Evolutionary conservation across 2,888 invertebrate species (phyloP).

Genomic region (Tinea trinotella): DNA sequence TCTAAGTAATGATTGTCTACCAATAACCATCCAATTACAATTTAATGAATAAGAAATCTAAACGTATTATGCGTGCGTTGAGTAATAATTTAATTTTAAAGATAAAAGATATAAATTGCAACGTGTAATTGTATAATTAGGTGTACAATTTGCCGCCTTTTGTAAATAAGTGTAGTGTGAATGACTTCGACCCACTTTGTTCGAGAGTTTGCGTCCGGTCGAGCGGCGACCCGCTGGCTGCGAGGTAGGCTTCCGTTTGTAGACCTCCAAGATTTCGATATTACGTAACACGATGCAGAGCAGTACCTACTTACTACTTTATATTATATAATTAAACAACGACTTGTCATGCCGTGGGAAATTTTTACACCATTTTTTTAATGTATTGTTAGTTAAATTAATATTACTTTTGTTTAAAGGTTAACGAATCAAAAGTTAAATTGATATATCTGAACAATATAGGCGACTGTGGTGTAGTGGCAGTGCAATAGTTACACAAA

Average conservation of each 20-base stretch:
- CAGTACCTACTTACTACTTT: neutral
- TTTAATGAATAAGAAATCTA: too few species aligned
- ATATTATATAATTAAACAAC: too few species aligned
- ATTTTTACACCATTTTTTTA: too few species aligned
- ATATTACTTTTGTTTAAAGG: too few species aligned
- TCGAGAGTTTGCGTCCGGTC: neutral
- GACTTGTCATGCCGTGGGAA: too few species aligned
- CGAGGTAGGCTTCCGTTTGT: neutral
- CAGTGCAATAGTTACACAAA: too few species aligned
- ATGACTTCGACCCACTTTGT: slow-evolving; percentile 8
- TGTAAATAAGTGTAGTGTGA: neutral
- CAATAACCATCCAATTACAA: too few species aligned
- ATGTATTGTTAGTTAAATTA: too few species aligned
- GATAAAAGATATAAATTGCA: neutral
- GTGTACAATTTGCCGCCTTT: neutral
- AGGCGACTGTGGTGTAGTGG: too few species aligned
- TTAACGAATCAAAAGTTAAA: too few species aligned
- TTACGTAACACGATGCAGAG: neutral
- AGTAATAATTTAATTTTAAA: neutral
- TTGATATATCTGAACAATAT: too few species aligned
- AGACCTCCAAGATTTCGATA: neutral
- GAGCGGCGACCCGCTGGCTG: slow-evolving; percentile 15
- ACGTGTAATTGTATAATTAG: neutral
- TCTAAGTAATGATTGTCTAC: too few species aligned
- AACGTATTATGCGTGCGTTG: neutral